Percentiles rank a stretch among this genome's conserved stretches.
Conservation (phyloP, 2,888 invertebrate species). For the Phlogophora meticulosa region DNA sequence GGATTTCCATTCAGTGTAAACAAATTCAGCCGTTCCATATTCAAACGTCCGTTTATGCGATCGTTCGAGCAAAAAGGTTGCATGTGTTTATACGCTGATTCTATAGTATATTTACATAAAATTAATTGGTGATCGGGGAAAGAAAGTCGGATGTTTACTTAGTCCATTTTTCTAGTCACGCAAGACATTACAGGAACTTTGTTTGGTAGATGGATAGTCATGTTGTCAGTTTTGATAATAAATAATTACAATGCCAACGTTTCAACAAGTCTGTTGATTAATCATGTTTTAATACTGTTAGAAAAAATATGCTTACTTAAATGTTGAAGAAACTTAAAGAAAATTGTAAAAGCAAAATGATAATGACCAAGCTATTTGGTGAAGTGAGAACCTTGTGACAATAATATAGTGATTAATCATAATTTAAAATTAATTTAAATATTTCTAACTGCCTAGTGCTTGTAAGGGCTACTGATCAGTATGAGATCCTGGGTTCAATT, state of each 20-base stretch:
- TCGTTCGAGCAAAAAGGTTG: slow-evolving; percentile 28
- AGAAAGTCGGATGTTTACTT: slow-evolving; percentile 53
- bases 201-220: not conserved
- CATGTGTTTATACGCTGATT: slow-evolving; percentile 36
- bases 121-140: slow-evolving; percentile 35
- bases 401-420: too few relatives aligned
- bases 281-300: not conserved
- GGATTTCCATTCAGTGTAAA: slow-evolving; percentile 37
- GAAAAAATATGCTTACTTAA: not conserved
- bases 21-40: slow-evolving; percentile 39
- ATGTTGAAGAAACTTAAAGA: not conserved
- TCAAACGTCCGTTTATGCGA: slow-evolving; percentile 48
- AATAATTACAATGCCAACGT: not conserved
- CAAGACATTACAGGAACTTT: slow-evolving; percentile 25
- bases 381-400: not conserved
- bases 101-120: slow-evolving; percentile 38
- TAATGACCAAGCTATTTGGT: not conserved
- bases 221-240: not conserved
- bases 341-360: not conserved
- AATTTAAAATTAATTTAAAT: too few relatives aligned
- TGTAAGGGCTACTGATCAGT: too few relatives aligned
- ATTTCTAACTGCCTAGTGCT: too few relatives aligned
- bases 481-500: too few relatives aligned
- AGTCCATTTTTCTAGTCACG: slow-evolving; percentile 27
- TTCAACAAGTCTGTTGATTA: not conserved